These are phyloP conservation scores for Archips xylosteana DNA, from an alignment of 2,888 invertebrate genomes.

Conservation along the genomic window DNA sequence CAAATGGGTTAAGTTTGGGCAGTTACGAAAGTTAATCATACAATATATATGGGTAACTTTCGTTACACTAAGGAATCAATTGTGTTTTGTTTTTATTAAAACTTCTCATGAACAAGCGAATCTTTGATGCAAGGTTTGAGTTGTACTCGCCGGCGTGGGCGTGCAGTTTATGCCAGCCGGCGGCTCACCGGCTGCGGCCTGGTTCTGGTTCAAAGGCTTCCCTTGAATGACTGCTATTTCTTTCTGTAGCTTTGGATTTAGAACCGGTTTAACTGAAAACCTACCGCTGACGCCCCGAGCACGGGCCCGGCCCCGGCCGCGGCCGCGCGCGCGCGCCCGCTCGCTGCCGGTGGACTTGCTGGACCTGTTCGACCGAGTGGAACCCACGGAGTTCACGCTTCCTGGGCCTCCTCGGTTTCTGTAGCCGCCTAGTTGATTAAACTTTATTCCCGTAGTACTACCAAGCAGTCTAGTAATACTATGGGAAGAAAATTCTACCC, in stretches of 20 bases:
- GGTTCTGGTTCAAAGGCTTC: slow-evolving; percentile 58
- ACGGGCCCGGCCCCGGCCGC: slow-evolving; percentile 73
- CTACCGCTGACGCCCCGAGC: slow-evolving; percentile 69
- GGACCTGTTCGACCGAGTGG: slow-evolving; percentile 56
- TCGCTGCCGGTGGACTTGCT: slow-evolving; percentile 65
- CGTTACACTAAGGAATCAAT: too few species aligned
- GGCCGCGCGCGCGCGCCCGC: slow-evolving; percentile 61
- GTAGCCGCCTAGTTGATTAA: slow-evolving; percentile 68
- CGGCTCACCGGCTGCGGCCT: slow-evolving; percentile 49
- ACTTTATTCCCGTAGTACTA: too few species aligned
- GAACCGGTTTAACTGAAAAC: slow-evolving; percentile 72
- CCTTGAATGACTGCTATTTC: slow-evolving; percentile 81
- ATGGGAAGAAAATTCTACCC: too few species aligned
- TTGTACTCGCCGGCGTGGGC: slow-evolving; percentile 74
- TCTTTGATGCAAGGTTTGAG: slow-evolving; percentile 76
- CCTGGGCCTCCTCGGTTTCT: slow-evolving; percentile 72
- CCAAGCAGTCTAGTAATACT: too few species aligned
- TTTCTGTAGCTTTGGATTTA: slow-evolving; percentile 75
- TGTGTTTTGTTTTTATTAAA: too few species aligned
- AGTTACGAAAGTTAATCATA: too few species aligned
- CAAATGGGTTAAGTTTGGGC: too few species aligned
- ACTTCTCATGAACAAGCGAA: slow-evolving; percentile 65
- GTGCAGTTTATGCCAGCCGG: slow-evolving; percentile 68
- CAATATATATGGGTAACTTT: too few species aligned
- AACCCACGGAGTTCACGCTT: slow-evolving; percentile 77